These are phyloP conservation scores for Falcunculus frontatus DNA, from an alignment of 2,113 vertebrate species.

Conservation along the genomic window DNA sequence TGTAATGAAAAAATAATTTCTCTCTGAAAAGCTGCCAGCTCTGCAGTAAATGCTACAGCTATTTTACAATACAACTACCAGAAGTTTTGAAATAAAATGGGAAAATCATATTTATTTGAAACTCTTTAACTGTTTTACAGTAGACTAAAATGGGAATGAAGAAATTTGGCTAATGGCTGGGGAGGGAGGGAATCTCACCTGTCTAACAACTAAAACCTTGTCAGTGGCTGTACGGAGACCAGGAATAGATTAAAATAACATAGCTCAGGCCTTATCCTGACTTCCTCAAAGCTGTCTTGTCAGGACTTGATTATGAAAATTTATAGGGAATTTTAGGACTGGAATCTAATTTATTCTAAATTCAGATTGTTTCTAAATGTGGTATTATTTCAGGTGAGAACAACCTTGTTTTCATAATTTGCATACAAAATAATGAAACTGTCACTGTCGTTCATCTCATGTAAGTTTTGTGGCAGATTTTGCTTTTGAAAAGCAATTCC, in stretches of 20 bases:
- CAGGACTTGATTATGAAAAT: background rate
- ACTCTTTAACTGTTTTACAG: background rate
- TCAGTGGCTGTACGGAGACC: background rate
- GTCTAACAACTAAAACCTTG: background rate
- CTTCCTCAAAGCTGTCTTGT: background rate
- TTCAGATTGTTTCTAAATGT: background rate
- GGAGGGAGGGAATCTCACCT: background rate
- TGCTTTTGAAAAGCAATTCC: background rate
- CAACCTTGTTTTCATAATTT: background rate
- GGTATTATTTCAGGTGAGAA: background rate
- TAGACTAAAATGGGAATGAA: background rate
- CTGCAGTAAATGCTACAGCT: background rate
- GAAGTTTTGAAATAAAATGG: background rate
- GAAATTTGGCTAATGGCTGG: background rate
- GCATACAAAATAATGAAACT: background rate
- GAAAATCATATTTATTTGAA: background rate
- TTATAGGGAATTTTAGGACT: background rate
- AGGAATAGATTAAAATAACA: background rate
- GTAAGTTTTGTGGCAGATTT: background rate
- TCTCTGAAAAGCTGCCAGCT: background rate
- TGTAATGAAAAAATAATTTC: background rate
- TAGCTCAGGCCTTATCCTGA: background rate
- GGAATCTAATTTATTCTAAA: background rate
- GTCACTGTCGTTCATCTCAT: background rate
- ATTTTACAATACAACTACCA: background rate